A percentile compares a stretch with the other conserved stretches of the same genome.
phyloP scores from a whole-genome alignment of 2,797 vertebrate genomes.

The Tadarida brasiliensis region DNA sequence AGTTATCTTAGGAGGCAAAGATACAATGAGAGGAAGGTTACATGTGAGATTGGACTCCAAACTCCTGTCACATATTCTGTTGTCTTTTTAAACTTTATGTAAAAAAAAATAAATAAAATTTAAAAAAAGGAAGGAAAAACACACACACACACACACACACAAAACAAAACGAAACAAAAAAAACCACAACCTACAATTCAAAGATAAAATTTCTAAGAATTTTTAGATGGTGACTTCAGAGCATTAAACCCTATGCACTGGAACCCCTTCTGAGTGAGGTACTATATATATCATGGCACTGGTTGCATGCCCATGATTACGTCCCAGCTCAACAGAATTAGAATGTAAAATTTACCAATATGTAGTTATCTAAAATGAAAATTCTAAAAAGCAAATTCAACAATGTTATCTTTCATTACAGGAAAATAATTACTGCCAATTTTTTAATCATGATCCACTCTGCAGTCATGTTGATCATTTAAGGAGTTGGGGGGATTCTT shows the following conservation, averaged over 20 bases:
- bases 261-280: neutral
- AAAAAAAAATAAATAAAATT: no score
- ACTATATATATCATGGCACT: neutral
- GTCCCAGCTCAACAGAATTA: neutral
- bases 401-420: neutral
- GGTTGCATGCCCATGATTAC: neutral
- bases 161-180: no score
- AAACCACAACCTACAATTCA: neutral
- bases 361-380: neutral
- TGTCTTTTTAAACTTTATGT: neutral
- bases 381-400: neutral
- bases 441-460: neutral
- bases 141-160: no score
- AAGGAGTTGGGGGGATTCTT: neutral
- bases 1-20: neutral
- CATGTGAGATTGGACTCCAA: neutral
- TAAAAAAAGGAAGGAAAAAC: no score
- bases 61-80: neutral
- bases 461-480: neutral
- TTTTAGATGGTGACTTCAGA: neutral
- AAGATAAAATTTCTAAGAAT: constrained; percentile 23
- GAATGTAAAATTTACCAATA: neutral
- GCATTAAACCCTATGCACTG: neutral
- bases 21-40: neutral
- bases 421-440: neutral